Evolutionary conservation across 2,888 invertebrate species (phyloP).

Genomic region (Epinotia nisella): DNA sequence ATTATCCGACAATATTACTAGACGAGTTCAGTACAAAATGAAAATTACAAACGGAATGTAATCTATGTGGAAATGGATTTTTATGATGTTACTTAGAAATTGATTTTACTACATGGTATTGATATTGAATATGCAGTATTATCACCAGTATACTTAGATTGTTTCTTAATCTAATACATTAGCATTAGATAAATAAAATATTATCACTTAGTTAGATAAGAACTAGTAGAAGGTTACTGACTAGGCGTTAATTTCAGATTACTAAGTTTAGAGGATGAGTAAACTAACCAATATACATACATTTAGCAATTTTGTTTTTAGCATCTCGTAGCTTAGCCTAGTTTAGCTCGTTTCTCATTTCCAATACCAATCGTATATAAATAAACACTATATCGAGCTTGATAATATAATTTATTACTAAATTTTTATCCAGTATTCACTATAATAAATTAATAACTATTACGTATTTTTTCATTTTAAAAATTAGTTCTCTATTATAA

Average conservation of each 20-base stretch:
- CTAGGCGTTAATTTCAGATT: constrained; percentile 71
- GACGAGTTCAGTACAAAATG: constrained; percentile 47
- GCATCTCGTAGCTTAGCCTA: constrained; percentile 67
- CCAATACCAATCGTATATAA: constrained; percentile 60
- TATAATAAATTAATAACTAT: constrained; percentile 71
- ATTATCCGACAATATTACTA: constrained; percentile 50
- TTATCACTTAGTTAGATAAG: constrained; percentile 46
- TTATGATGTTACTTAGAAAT: background rate
- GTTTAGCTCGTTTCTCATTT: constrained; percentile 68
- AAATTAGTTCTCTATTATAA: constrained; percentile 77
- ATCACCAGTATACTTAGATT: constrained; percentile 47
- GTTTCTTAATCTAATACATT: constrained; percentile 63
- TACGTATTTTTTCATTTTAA: constrained; percentile 68
- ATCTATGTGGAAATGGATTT: constrained; percentile 15
- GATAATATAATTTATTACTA: constrained; percentile 78
- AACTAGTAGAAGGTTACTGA: constrained; percentile 39
- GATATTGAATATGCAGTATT: constrained; percentile 9
- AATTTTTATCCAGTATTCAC: constrained; percentile 74
- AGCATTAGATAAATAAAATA: constrained; percentile 46
- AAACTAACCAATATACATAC: constrained; percentile 62
- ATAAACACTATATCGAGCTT: constrained; percentile 79
- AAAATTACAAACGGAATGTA: constrained; percentile 16
- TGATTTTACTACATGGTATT: background rate
- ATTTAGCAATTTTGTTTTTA: constrained; percentile 73
- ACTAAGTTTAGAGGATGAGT: constrained; percentile 85